phyloP scores from a whole-genome alignment of 2,797 vertebrate genomes.

The Parauchenoglanis punctatus region DNA sequence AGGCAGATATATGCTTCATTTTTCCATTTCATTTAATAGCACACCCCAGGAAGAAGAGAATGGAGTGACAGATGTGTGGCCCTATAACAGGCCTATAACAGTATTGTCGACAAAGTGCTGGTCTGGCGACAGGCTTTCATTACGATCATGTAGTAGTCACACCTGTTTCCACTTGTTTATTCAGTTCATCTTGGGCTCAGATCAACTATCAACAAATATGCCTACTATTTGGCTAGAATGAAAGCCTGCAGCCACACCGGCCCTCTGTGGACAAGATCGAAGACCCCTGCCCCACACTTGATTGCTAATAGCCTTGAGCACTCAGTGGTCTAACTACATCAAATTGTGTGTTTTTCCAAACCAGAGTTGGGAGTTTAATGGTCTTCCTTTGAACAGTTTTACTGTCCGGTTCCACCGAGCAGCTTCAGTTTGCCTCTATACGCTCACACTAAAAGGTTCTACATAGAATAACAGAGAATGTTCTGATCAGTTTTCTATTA shows the following conservation, averaged over 20 bases:
- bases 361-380: too few relatives aligned
- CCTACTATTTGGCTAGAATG: neutral
- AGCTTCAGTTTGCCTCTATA: neutral
- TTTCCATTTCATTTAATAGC: neutral
- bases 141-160: neutral
- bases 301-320: neutral
- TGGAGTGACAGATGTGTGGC: too few relatives aligned
- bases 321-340: neutral
- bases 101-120: neutral
- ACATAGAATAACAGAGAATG: too few relatives aligned
- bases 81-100: neutral
- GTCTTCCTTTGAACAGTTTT: neutral
- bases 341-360: neutral
- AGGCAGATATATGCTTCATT: neutral
- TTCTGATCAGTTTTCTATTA: neutral
- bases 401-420: neutral
- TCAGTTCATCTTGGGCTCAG: neutral
- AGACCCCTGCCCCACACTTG: neutral
- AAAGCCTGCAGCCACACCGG: neutral
- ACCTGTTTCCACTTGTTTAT: conserved; percentile 8
- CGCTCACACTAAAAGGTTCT: neutral
- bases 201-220: neutral
- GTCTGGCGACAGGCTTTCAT: neutral
- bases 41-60: neutral
- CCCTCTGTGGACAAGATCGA: neutral